These are phyloP conservation scores for Lacerta agilis DNA, from an alignment of 2,797 vertebrate genomes.

Conservation along the genomic window DNA sequence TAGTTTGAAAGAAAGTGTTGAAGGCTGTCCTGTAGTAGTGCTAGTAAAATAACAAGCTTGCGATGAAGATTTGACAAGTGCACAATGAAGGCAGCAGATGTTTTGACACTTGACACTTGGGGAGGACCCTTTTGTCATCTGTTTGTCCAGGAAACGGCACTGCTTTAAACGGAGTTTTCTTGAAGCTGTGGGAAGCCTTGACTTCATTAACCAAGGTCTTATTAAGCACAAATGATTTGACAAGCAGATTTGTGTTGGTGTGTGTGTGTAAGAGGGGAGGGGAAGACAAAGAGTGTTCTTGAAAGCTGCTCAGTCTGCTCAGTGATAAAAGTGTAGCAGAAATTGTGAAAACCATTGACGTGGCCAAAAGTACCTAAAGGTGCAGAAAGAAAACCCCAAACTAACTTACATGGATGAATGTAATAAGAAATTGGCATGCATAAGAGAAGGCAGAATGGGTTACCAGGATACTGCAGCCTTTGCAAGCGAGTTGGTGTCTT, in stretches of 20 bases:
- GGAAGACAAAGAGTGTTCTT: not conserved
- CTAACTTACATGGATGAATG: not conserved
- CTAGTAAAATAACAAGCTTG: slow-evolving; percentile 2
- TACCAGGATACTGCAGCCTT: too few species aligned
- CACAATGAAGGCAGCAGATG: slow-evolving; percentile 3
- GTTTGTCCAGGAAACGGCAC: not conserved
- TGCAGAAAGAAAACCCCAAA: not conserved
- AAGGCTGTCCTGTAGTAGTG: not conserved
- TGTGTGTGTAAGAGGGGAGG: not conserved
- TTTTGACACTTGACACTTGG: not conserved
- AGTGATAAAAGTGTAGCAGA: not conserved
- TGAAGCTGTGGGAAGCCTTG: not conserved
- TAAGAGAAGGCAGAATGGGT: not conserved
- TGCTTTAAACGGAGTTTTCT: not conserved
- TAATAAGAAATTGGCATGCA: too few species aligned
- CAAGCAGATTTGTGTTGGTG: not conserved
- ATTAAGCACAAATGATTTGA: not conserved
- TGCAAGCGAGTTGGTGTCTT: too few species aligned
- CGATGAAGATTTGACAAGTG: not conserved
- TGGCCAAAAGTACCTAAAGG: not conserved
- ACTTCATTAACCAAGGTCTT: not conserved
- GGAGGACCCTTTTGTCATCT: not conserved
- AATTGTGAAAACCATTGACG: not conserved
- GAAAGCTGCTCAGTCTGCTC: not conserved
- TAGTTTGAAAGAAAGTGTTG: not conserved